Evolutionary conservation across 2,113 vertebrate species (phyloP), one percentile per base, ranked within the genome.

Genomic region (Panthera tigris): DNA sequence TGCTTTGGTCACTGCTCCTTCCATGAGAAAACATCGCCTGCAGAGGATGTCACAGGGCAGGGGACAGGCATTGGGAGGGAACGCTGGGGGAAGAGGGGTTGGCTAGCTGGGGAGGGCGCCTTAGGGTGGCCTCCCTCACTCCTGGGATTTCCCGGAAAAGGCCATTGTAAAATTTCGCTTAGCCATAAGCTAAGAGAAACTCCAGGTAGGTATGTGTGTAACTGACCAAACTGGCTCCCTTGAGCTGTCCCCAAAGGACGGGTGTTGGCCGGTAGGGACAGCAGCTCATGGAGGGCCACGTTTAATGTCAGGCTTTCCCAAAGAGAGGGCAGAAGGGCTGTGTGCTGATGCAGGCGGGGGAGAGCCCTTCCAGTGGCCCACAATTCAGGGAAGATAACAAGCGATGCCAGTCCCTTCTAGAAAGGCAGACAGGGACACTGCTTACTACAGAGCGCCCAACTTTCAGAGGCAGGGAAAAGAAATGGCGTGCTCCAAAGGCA

Each of bases 201-300:
- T 11, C 96, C 14, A 39, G 90, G 93, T 31, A 15, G 45, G 5
- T 5, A 1, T 5, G 1, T n/a, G 36, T 80, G 31, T 93, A 41
- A 16, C 19, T 52, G 66, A 73, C 19, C 78, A 25, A 5, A 15
- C 29, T 95, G 95, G 93, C 89, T 85, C 93, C 36, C 36, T 4
- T 27, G 78, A 97, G 97, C 31, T 83, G 95, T 71, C 66, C 5
- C 21, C 55, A 68, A 84, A 63, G 29, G 84, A 63, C 68, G 15
- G 15, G 29, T 23, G 80, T 33, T 55, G 94, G 73, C 71, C 55
- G 27, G 57, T 7, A 85, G 83, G 78, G 87, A 36, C 61, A 63
- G 16, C 39, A 36, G n/a, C 31, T 79, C 41, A 52, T 73, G 31
- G 79, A 61, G 36, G 25, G 4, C 18, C 31, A 19, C 36, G 73